A percentile compares a stretch with the other conserved stretches of the same genome.
These are phyloP conservation scores for Thelaira solivaga DNA, from an alignment of 2,888 invertebrate species.

Conservation along the genomic window DNA sequence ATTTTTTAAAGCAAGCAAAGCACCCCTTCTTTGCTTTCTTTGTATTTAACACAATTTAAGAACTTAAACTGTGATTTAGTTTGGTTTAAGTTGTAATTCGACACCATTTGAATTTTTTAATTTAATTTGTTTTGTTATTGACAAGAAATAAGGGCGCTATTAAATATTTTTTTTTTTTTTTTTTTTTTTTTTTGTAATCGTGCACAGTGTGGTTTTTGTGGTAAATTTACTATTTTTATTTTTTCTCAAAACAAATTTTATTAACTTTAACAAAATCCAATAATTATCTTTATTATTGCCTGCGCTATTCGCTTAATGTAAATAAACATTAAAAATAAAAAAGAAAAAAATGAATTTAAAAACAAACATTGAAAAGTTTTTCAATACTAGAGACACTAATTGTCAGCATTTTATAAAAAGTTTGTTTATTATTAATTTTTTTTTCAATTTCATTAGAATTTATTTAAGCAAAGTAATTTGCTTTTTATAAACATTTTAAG, in stretches of 20 bases:
- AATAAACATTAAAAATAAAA: constrained; percentile 40
- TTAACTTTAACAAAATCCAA: background rate
- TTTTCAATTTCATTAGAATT: constrained; percentile 16
- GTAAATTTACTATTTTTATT: background rate
- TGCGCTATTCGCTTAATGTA: constrained; percentile 32
- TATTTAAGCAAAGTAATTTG: background rate
- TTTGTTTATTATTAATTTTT: constrained; percentile 39
- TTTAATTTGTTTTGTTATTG: constrained; percentile 34
- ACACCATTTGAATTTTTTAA: constrained; percentile 7
- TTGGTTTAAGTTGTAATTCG: constrained; percentile 33
- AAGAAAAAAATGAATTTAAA: constrained; percentile 14
- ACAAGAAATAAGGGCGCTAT: constrained; percentile 33
- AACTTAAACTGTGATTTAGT: constrained; percentile 51
- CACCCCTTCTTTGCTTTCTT: constrained; percentile 27
- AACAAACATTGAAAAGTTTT: background rate
- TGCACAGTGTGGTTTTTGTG: constrained; percentile 36
- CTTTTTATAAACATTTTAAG: background rate
- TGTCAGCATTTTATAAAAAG: background rate
- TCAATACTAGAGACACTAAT: background rate
- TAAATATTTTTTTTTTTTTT: constrained; percentile 5
- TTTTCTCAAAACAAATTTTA: background rate
- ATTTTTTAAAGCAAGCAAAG: constrained; percentile 16
- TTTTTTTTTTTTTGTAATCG: background rate
- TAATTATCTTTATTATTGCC: background rate
- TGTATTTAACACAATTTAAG: background rate